These are phyloP conservation scores for Cryptoleucopteryx plumbea DNA, from an alignment of 2,113 vertebrate genomes.

Conservation along the genomic window DNA sequence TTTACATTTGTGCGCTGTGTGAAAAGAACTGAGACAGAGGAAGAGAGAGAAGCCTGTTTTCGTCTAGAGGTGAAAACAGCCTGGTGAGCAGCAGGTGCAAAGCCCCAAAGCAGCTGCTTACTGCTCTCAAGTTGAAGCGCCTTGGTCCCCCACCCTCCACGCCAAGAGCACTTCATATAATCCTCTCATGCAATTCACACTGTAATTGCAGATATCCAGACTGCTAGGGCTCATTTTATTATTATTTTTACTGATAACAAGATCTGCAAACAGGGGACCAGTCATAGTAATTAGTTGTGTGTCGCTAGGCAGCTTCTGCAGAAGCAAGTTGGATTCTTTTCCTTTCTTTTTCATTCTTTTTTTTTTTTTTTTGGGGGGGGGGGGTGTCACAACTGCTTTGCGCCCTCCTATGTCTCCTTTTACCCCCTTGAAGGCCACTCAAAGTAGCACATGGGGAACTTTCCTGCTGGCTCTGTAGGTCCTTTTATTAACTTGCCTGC, in stretches of 20 bases:
- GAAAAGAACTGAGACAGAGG: slow-evolving; percentile 58
- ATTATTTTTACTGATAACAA: slow-evolving; percentile 74
- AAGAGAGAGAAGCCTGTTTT: slow-evolving; percentile 71
- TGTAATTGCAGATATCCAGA: slow-evolving; percentile 84
- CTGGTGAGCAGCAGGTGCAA: slow-evolving; percentile 85
- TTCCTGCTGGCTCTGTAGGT: slow-evolving; percentile 61
- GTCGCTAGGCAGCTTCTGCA: slow-evolving; percentile 66
- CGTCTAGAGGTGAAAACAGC: slow-evolving; percentile 78
- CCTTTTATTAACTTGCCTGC: slow-evolving; percentile 62
- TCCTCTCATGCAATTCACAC: slow-evolving; percentile 87
- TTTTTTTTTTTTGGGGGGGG: background rate
- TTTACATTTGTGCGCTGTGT: slow-evolving; percentile 36
- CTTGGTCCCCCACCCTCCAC: slow-evolving; percentile 73
- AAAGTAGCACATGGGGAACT: slow-evolving; percentile 70
- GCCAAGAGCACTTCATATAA: slow-evolving; percentile 87
- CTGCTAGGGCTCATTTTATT: slow-evolving; percentile 73
- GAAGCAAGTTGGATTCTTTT: slow-evolving; percentile 57
- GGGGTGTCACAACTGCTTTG: background rate
- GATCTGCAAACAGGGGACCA: slow-evolving; percentile 72
- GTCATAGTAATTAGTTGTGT: slow-evolving; percentile 75
- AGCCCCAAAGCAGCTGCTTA: slow-evolving; percentile 83
- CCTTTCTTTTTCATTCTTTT: slow-evolving; percentile 29
- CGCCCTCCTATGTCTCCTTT: slow-evolving; percentile 9
- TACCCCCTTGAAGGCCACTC: slow-evolving; percentile 70
- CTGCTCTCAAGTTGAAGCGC: slow-evolving; percentile 74